phyloP scores from a whole-genome alignment of 2,888 invertebrate genomes.

The Lepidochitona cinerea region DNA sequence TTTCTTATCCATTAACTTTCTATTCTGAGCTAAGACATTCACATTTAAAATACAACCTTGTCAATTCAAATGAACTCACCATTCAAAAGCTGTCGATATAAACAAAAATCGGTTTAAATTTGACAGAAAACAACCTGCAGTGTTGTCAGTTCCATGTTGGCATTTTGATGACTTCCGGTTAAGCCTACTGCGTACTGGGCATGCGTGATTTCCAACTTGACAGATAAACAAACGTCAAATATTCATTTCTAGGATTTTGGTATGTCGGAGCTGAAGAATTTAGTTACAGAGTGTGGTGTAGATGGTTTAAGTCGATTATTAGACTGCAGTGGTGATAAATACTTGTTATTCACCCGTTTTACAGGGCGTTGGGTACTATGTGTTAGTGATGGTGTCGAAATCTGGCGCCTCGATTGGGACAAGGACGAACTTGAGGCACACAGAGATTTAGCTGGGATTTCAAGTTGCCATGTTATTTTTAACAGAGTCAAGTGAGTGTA shows the following conservation, averaged over 20 bases:
- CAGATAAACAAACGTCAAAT: not conserved
- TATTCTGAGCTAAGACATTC: too few relatives aligned
- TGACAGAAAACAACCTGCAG: not conserved
- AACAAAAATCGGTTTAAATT: too few relatives aligned
- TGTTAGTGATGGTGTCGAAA: slow-evolving; percentile 55
- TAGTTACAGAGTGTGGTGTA: slow-evolving; percentile 44
- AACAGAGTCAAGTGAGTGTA: slow-evolving; percentile 48
- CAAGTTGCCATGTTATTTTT: slow-evolving; percentile 47
- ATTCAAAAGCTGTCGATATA: too few relatives aligned
- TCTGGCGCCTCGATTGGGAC: slow-evolving; percentile 56
- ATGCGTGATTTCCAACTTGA: not conserved
- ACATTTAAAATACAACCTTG: too few relatives aligned
- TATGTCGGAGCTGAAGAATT: slow-evolving; percentile 30
- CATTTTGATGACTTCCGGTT: too few relatives aligned
- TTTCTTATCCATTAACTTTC: too few relatives aligned
- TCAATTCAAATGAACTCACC: too few relatives aligned
- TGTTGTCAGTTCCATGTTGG: slow-evolving; percentile 3
- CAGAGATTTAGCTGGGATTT: slow-evolving; percentile 48
- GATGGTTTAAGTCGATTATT: slow-evolving; percentile 43
- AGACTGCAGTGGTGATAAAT: slow-evolving; percentile 43
- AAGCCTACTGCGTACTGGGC: not conserved
- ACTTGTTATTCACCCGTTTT: slow-evolving; percentile 53
- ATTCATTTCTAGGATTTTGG: not conserved
- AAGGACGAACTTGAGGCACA: slow-evolving; percentile 53
- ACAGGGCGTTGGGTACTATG: slow-evolving; percentile 41